Evolutionary conservation across 2,888 invertebrate species (phyloP).

Genomic region (Escarpia spicata): DNA sequence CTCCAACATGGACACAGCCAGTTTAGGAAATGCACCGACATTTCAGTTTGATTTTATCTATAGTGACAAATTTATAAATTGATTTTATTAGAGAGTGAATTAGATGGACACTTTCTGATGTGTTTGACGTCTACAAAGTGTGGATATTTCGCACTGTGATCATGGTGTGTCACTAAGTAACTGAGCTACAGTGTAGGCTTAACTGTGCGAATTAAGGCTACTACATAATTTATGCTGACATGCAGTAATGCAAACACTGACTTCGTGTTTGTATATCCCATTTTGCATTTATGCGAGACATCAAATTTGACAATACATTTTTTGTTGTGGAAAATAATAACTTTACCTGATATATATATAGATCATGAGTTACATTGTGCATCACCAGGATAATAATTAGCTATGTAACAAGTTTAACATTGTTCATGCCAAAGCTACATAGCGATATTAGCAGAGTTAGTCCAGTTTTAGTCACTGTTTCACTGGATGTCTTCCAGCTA

Average conservation of each 20-base stretch:
- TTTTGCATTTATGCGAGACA: neutral
- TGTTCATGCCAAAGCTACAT: conserved; percentile 5
- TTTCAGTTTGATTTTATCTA: neutral
- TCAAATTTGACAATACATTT: neutral
- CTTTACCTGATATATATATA: neutral
- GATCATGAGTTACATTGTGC: neutral
- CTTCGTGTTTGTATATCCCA: neutral
- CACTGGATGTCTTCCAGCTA: neutral
- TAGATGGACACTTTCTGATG: neutral
- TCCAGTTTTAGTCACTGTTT: neutral
- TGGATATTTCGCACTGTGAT: neutral
- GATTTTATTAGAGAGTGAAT: neutral
- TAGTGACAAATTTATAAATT: neutral
- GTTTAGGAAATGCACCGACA: neutral
- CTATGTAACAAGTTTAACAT: neutral
- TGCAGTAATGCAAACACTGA: neutral
- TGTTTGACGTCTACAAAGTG: neutral
- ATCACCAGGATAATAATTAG: neutral
- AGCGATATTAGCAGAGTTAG: neutral
- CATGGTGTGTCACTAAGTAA: neutral
- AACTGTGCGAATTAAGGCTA: conserved; percentile 10
- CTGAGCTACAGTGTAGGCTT: neutral
- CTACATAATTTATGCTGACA: neutral
- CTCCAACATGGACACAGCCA: neutral
- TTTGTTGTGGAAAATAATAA: neutral